Conservation (phyloP, 2,113 vertebrate genomes). For the Cepphus grylle region DNA sequence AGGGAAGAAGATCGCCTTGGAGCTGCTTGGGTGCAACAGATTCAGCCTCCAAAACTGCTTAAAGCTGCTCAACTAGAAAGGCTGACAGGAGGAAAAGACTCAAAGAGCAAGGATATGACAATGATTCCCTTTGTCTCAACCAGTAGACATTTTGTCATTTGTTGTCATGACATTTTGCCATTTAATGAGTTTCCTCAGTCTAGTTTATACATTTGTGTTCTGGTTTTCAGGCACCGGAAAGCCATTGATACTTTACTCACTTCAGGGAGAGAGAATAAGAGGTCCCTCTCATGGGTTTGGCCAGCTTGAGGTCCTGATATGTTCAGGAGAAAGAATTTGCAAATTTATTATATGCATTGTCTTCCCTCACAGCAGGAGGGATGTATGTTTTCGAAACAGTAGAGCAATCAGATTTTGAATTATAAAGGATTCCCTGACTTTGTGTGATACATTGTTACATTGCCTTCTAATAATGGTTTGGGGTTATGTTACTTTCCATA, state of each 20-base stretch:
- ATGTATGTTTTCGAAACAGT: background rate
- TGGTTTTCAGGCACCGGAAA: background rate
- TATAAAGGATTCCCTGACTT: background rate
- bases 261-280: background rate
- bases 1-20: background rate
- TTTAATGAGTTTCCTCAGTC: background rate
- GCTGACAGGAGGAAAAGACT: background rate
- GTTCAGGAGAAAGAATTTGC: background rate
- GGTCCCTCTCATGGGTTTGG: background rate
- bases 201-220: background rate
- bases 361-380: background rate
- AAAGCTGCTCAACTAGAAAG: background rate
- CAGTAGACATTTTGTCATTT: background rate
- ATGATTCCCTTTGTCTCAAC: background rate
- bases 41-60: accelerated
- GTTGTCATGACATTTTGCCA: background rate
- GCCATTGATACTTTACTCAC: no score
- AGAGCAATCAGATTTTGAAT: background rate
- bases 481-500: background rate
- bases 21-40: background rate
- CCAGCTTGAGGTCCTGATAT: background rate
- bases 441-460: background rate
- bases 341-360: background rate
- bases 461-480: background rate
- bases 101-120: background rate